These are phyloP conservation scores for Exaiptasia diaphana DNA, from an alignment of 64 coral and sea anemone species.

Conservation along the genomic window DNA sequence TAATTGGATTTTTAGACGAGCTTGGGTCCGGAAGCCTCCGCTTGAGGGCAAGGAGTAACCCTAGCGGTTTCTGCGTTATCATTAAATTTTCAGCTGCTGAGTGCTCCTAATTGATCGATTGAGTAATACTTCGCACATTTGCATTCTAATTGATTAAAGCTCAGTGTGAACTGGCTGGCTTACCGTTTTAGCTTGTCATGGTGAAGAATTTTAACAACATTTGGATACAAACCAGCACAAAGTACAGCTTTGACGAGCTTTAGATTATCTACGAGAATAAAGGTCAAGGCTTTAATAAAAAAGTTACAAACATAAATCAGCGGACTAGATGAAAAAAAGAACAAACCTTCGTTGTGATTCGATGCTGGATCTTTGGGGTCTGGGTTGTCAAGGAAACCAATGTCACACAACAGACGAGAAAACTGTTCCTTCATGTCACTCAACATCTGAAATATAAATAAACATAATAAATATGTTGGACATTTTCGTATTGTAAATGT, in stretches of 20 bases:
- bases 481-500: not conserved
- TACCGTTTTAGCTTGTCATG: constrained; percentile 46
- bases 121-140: no score
- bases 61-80: no score
- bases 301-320: no score
- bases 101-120: no score
- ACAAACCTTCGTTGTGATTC: constrained; percentile 80
- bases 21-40: no score
- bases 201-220: constrained; percentile 66
- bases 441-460: constrained; percentile 64
- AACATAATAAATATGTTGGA: not conserved
- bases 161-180: no score
- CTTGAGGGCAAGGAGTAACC: no score
- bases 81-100: no score
- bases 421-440: constrained; percentile 97
- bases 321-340: not conserved
- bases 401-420: constrained; percentile 63
- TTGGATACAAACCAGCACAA: constrained; percentile 92
- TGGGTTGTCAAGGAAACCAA: constrained; percentile 72
- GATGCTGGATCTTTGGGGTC: constrained; percentile 56
- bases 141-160: no score
- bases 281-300: no score
- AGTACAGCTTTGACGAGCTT: constrained; percentile 83
- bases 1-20: no score
- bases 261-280: constrained; percentile 63